These are phyloP conservation scores for Temnothorax nylanderi DNA, from an alignment of 1,140 invertebrate genomes.

Conservation along the genomic window DNA sequence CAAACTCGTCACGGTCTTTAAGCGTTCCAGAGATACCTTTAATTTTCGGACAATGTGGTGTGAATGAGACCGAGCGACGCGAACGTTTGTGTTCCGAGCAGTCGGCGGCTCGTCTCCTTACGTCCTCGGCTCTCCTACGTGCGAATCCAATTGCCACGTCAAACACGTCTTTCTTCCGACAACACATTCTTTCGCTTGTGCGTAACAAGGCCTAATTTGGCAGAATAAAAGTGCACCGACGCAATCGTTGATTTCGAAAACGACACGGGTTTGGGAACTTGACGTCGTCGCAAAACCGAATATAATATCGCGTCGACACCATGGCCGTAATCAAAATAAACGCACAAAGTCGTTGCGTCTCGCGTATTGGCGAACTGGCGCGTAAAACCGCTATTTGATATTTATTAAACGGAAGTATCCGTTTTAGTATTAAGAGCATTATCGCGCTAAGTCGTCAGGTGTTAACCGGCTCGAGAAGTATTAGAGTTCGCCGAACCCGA, in stretches of 20 bases:
- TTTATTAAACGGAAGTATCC: neutral
- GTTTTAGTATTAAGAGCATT: constrained; percentile 56
- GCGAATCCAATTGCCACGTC: neutral
- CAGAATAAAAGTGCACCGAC: neutral
- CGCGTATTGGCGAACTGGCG: neutral
- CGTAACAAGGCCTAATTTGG: neutral
- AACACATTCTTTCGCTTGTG: neutral
- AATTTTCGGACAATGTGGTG: constrained; percentile 4
- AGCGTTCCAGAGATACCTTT: neutral
- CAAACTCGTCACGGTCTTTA: neutral
- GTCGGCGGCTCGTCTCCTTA: neutral
- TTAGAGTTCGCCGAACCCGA: constrained; percentile 54
- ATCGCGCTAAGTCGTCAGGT: constrained; percentile 41
- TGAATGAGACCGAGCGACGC: neutral
- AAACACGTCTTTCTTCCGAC: neutral
- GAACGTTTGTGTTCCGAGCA: neutral
- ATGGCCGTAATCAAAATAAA: constrained; percentile 26
- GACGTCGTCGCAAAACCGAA: neutral
- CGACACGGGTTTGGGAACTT: neutral
- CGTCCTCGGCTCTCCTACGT: neutral
- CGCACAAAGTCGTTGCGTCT: neutral
- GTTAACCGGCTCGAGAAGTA: constrained; percentile 43
- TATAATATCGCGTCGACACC: neutral
- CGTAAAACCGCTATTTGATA: neutral
- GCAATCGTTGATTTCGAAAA: constrained; percentile 12